Percentiles rank a stretch among this genome's conserved stretches.
Evolutionary conservation across 2,113 vertebrate genomes (phyloP).

Genomic region (Caloenas nicobarica): DNA sequence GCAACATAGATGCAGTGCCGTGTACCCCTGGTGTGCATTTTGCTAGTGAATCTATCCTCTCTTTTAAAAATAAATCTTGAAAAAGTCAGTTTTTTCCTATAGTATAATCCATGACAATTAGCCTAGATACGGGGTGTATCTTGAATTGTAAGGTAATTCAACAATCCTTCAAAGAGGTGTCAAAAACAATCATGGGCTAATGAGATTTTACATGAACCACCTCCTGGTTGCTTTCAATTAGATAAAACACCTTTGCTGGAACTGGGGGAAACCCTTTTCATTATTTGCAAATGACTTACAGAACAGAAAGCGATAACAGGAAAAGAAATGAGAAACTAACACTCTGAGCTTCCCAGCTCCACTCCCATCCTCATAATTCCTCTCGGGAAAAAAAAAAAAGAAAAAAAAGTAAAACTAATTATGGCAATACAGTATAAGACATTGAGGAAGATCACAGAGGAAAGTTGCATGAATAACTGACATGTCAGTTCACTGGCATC

Average conservation of each 20-base stretch:
- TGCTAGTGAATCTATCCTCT: neutral
- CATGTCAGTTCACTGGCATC: neutral
- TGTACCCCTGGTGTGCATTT: too few relatives aligned
- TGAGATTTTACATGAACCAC: slow-evolving; percentile 33
- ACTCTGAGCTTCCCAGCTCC: neutral
- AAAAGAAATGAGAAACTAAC: neutral
- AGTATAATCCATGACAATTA: slow-evolving; percentile 8
- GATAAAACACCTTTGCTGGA: slow-evolving; percentile 13
- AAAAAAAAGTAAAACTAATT: neutral
- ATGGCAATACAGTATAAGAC: neutral
- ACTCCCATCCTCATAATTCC: neutral
- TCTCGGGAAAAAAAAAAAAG: neutral
- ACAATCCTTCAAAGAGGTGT: slow-evolving; percentile 38
- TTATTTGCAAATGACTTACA: slow-evolving; percentile 9
- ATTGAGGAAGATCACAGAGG: neutral
- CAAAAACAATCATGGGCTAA: slow-evolving; percentile 47
- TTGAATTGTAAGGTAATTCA: neutral
- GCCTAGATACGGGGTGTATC: neutral
- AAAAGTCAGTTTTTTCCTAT: neutral
- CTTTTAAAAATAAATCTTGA: neutral
- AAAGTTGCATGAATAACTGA: neutral
- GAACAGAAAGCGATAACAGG: neutral
- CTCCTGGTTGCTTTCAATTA: slow-evolving; percentile 55
- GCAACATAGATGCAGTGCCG: too few relatives aligned
- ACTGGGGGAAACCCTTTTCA: slow-evolving; percentile 4